A percentile compares a stretch with the other conserved stretches of the same genome.
Evolutionary conservation across 2,888 invertebrate species (phyloP).

Genomic region (Athalia cordata): DNA sequence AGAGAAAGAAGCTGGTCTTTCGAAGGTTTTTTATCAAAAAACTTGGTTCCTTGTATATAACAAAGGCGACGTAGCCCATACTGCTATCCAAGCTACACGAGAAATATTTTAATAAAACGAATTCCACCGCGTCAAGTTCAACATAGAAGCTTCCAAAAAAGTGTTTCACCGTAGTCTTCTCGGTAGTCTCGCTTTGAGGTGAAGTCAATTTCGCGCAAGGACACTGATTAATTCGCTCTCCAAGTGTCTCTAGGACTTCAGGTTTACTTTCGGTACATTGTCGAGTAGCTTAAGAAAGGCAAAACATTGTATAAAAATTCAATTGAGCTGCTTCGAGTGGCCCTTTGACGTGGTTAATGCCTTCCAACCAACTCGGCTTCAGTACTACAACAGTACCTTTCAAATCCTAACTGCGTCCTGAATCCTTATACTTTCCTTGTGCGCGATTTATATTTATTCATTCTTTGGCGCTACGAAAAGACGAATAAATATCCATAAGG

Average conservation of each 20-base stretch:
- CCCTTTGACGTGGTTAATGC: background rate
- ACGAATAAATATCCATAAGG: background rate
- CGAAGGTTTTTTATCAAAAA: background rate
- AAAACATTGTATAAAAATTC: conserved; percentile 4
- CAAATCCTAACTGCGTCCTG: background rate
- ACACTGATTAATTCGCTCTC: background rate
- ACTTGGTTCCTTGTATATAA: too few species aligned
- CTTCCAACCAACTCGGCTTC: background rate
- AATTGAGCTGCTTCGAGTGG: conserved; percentile 8
- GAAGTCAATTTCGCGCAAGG: conserved; percentile 12
- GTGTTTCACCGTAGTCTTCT: background rate
- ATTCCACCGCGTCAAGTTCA: conserved; percentile 21
- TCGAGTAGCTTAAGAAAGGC: background rate
- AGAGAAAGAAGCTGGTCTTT: background rate
- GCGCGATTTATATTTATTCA: too few species aligned
- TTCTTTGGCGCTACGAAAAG: too few species aligned
- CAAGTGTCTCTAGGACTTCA: background rate
- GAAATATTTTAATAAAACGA: conserved; percentile 18
- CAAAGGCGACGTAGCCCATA: background rate
- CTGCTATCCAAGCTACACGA: background rate
- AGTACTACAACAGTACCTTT: background rate
- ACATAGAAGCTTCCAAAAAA: background rate
- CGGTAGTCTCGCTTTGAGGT: background rate
- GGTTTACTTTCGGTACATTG: background rate
- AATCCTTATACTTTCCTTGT: too few species aligned